A percentile compares a stretch with the other conserved stretches of the same genome.
Evolutionary conservation across 1,140 invertebrate genomes (phyloP).

Genomic region (Rhopalosiphum maidis): DNA sequence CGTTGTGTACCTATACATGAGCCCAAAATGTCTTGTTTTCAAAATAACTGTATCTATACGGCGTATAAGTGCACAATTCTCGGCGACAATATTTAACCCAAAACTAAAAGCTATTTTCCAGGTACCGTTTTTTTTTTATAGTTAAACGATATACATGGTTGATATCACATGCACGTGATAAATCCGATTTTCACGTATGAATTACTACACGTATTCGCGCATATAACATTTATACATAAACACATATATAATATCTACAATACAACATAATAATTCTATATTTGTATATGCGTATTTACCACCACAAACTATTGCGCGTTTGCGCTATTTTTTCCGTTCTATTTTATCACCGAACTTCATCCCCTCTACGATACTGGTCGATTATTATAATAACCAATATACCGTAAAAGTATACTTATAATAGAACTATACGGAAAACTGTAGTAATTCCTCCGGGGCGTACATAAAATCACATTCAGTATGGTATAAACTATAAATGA

Average conservation of each 20-base stretch:
- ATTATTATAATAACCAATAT: slow-evolving; percentile 31
- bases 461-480: slow-evolving; percentile 3
- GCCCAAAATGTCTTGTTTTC: background rate
- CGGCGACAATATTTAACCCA: background rate
- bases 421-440: background rate
- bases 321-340: background rate
- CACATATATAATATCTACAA: background rate
- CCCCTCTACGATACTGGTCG: background rate
- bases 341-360: background rate
- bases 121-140: background rate
- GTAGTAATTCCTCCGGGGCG: background rate
- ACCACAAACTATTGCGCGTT: background rate
- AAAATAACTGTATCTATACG: background rate
- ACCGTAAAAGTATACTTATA: background rate
- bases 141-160: slow-evolving; percentile 31
- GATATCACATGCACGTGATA: background rate
- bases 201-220: background rate
- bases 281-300: background rate
- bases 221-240: background rate
- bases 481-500: slow-evolving; percentile 25
- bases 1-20: background rate
- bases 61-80: background rate
- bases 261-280: background rate
- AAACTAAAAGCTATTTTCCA: slow-evolving; percentile 7
- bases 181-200: slow-evolving; percentile 27